Percentiles rank a stretch among this genome's conserved stretches.
Conservation (phyloP, 2,113 vertebrate species). For the Tonatia bakeri region DNA sequence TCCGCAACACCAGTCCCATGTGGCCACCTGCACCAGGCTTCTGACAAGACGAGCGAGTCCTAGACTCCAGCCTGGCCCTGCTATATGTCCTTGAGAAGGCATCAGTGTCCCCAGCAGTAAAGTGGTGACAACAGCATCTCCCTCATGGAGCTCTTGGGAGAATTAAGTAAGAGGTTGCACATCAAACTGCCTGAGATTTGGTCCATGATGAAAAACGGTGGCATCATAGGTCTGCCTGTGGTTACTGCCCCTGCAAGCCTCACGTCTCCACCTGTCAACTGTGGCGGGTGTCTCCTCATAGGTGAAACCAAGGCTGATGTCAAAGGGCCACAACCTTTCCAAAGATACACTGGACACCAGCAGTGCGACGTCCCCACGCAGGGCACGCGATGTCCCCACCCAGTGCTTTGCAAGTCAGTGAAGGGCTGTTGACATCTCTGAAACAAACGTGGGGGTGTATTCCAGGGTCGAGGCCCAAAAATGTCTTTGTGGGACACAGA, state of each 20-base stretch:
- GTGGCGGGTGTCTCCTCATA: neutral
- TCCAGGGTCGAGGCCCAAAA: neutral
- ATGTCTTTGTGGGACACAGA: neutral
- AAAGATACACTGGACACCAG: neutral
- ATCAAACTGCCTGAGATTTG: neutral
- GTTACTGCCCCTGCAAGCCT: neutral
- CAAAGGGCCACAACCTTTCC: neutral
- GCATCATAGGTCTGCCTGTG: accelerated
- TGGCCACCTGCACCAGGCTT: neutral
- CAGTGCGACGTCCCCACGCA: accelerated
- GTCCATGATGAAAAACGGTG: neutral
- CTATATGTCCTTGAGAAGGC: neutral
- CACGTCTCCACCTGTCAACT: neutral
- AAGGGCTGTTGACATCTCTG: neutral
- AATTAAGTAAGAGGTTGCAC: neutral
- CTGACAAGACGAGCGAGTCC: neutral
- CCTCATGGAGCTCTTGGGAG: neutral
- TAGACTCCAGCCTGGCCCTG: neutral
- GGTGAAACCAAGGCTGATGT: neutral
- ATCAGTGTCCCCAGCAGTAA: neutral
- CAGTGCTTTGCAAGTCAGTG: neutral
- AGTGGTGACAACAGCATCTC: neutral
- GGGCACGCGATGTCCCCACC: too few species aligned
- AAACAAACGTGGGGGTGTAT: neutral
- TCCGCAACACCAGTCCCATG: neutral